Base-by-base conservation (phyloP, 2,113 vertebrate species). In the Megaceryle maxima region DNA sequence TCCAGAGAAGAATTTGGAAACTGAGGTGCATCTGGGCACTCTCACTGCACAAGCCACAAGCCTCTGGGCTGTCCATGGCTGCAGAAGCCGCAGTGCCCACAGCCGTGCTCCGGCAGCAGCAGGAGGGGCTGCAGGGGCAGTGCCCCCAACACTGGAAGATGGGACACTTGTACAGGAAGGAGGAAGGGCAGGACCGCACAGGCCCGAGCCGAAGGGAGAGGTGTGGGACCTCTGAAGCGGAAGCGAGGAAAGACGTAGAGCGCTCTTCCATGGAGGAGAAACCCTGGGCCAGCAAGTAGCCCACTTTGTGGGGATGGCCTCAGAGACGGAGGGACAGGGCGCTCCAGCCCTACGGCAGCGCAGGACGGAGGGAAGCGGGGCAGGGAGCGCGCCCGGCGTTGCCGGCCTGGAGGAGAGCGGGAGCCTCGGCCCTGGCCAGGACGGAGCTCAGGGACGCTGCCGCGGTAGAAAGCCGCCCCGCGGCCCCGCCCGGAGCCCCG, bases 371-470 rank as follows among this genome's bases (percentile, higher is more conserved):
- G 35, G 59, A 24, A 16, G 46, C 37, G 2, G 74, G 56, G 3
- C n/a, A 6, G 6, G 39, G 29, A 9, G 44, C 43, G 13, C 43
- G 2, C 6, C 26, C 33, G 1, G 55, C 33, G 7, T 1, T 1
- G 59, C 76, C 33, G 7, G 21, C 31, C 59, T 7, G 50, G 3
- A 2, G 43, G 43, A 17, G 20, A 12, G 43, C 13, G 19, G 18
- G 9, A 21, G 10, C 46, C 17, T 6, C 2, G n/a, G 18, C 11
- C 48, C 33, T 56, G 2, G 22, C 1, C 22, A 5, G 39, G 22
- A 2, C 39, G 0, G 18, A 11, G 28, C 33, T 14, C 9, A 2
- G 37, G 29, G 24, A 3, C 15, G 64, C 55, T 13, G 74, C 31
- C 6, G 10, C 1, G 28, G 41, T 7, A 22, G 19, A 28, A 7